A percentile compares a stretch with the other conserved stretches of the same genome.
Conservation (phyloP, 2,113 vertebrate species). For the Coturnix japonica region DNA sequence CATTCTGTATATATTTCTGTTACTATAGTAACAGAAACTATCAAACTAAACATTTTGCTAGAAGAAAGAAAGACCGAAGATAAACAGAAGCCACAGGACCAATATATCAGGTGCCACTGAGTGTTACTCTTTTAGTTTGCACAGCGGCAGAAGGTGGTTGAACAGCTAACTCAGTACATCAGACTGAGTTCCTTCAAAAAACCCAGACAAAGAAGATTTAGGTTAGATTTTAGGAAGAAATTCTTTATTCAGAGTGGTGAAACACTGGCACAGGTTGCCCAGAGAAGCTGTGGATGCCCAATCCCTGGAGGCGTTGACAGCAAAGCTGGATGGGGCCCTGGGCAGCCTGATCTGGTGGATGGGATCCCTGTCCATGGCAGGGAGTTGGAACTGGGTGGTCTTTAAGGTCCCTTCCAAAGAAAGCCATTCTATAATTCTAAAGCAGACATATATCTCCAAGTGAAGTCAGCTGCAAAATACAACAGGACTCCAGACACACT, state of each 20-base stretch:
- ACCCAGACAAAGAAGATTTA: not conserved
- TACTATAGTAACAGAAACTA: conserved; percentile 37
- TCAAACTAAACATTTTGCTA: conserved; percentile 9
- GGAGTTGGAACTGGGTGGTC: not conserved
- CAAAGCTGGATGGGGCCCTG: not conserved
- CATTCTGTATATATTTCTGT: conserved; percentile 41
- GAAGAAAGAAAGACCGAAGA: not conserved
- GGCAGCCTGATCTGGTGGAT: not conserved
- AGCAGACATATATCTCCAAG: not conserved
- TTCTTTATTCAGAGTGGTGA: not conserved
- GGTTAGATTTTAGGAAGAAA: not conserved
- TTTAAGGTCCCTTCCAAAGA: not conserved
- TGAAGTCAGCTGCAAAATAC: not conserved
- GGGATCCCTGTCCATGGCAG: not conserved
- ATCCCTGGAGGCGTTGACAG: too few species aligned
- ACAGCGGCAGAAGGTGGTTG: not conserved
- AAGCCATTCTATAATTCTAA: not conserved
- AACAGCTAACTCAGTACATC: not conserved
- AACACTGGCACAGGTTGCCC: not conserved
- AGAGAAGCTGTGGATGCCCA: not conserved
- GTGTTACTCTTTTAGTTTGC: not conserved
- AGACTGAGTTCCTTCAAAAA: not conserved
- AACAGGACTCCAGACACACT: not conserved
- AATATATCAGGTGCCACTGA: not conserved
- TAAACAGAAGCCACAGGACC: conserved; percentile 28